A percentile compares a stretch with the other conserved stretches of the same genome.
These are phyloP conservation scores for Ceramica pisi DNA, from an alignment of 2,888 invertebrate genomes.

Conservation along the genomic window DNA sequence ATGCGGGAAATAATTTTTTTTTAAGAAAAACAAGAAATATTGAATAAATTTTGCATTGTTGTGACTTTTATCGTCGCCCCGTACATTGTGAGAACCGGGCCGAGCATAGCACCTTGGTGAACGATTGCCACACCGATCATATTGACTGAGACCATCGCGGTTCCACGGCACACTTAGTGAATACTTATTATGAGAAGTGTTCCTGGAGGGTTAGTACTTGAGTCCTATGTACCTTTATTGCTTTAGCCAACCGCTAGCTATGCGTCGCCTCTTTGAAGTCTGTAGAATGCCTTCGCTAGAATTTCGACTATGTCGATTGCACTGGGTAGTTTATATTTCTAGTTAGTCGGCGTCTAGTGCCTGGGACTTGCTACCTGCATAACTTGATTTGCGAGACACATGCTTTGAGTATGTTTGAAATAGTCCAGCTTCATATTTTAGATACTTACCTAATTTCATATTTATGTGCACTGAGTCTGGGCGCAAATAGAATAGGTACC, in stretches of 20 bases:
- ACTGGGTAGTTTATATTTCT: not conserved
- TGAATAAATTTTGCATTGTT: conserved; percentile 29
- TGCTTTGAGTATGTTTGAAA: conserved; percentile 12
- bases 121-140: conserved; percentile 60
- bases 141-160: conserved; percentile 56
- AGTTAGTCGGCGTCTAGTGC: not conserved
- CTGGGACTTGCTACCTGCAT: conserved; percentile 12
- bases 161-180: conserved; percentile 55
- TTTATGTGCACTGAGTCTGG: not conserved
- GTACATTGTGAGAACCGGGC: conserved; percentile 54
- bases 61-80: conserved; percentile 21
- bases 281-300: conserved; percentile 8
- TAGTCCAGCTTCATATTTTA: conserved; percentile 15
- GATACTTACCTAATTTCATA: not conserved
- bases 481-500: not conserved
- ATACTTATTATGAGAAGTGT: conserved; percentile 41
- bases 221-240: not conserved
- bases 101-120: conserved; percentile 47
- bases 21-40: conserved; percentile 20
- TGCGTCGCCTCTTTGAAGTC: conserved; percentile 17
- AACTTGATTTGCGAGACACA: conserved; percentile 29
- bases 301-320: conserved; percentile 40
- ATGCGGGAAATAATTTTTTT: conserved; percentile 39
- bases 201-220: conserved; percentile 27
- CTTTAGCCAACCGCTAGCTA: not conserved